These are phyloP conservation scores for Dasyurus viverrinus DNA, from an alignment of 2,113 vertebrate genomes.

Conservation along the genomic window DNA sequence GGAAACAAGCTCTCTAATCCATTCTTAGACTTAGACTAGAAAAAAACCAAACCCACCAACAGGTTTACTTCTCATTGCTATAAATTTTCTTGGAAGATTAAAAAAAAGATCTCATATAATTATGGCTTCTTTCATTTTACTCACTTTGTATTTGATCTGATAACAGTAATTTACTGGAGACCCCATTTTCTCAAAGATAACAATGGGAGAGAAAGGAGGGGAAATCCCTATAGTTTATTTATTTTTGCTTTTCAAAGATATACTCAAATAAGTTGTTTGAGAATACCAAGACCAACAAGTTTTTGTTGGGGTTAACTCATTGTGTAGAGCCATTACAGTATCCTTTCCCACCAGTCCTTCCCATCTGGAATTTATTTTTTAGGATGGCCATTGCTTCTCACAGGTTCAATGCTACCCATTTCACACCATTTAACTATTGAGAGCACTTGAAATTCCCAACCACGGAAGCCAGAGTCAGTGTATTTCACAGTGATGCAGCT, in stretches of 20 bases:
- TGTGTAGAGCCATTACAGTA: slow-evolving; percentile 74
- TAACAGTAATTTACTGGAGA: slow-evolving; percentile 60
- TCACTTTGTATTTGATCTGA: slow-evolving; percentile 68
- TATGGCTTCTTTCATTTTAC: slow-evolving; percentile 57
- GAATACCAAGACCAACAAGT: slow-evolving; percentile 8
- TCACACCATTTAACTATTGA: slow-evolving; percentile 86
- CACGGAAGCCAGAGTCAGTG: slow-evolving; percentile 85
- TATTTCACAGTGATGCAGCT: slow-evolving; percentile 89
- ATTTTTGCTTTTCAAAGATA: not conserved
- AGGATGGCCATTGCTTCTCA: slow-evolving; percentile 86
- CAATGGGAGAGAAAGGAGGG: slow-evolving; percentile 67
- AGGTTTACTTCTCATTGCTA: slow-evolving; percentile 59
- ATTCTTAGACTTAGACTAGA: slow-evolving; percentile 16
- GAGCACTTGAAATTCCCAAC: slow-evolving; percentile 88
- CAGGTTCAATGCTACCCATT: slow-evolving; percentile 85
- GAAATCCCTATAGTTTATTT: slow-evolving; percentile 44
- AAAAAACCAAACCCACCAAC: slow-evolving; percentile 35
- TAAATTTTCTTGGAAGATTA: slow-evolving; percentile 51
- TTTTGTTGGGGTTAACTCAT: slow-evolving; percentile 70
- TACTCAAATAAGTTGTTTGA: slow-evolving; percentile 59
- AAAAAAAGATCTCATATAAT: slow-evolving; percentile 59
- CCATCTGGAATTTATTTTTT: slow-evolving; percentile 94
- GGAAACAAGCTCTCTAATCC: not conserved
- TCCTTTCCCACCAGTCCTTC: slow-evolving; percentile 76
- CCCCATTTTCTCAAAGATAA: slow-evolving; percentile 40